Base-by-base conservation (phyloP, 2,888 invertebrate species). In the Cheilosia vulpina region DNA sequence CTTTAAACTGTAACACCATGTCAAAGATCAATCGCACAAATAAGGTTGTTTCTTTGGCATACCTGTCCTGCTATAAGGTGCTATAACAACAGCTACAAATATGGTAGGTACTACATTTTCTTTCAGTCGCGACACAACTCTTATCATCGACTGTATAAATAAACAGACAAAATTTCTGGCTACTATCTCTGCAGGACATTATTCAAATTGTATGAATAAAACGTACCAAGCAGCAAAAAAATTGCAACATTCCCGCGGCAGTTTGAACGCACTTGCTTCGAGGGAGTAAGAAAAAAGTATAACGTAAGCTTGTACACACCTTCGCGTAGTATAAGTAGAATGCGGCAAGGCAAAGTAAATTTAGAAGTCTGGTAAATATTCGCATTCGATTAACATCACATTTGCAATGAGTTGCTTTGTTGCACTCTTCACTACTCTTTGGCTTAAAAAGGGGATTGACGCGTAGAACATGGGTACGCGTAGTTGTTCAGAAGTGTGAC, bases 301-400 rank as follows among this genome's bases (percentile, higher is more conserved):
- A 45, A 34, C 41, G 58, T 45, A 45, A 27, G 4, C 3, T 7
- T 24, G 47, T 50, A 50, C 31, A 27, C 55, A 53, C 43, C 60
- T 68, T 62, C 60, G 60, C 60, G 4, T 13, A 21, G 21, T 21
- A 52, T 21, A 52, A 69, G 45, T 78, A 71, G 58, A 71, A 31
- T 13, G 78, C 63, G 41, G 63, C 63, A 55, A 78, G 34, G 63
- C 41, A 57, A 63, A 69, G 45, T 68, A 77, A 69, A 60, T 53
- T 19, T 45, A 31, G 34, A 55, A 69, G 38, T 47, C 19, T 13
- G 15, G 7, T 9, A 3, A n/a, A n/a, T n/a, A 57, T 38, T 38
- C 21, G 19, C 27, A 19, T 2, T 17, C 31, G 15, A 66, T 66
- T 43, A 53, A 41, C 38, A 31, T 9, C 31, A 27, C 53, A 66